A percentile compares a stretch with the other conserved stretches of the same genome.
phyloP scores from a whole-genome alignment of 2,113 vertebrate genomes.

The Noturus placidus region DNA sequence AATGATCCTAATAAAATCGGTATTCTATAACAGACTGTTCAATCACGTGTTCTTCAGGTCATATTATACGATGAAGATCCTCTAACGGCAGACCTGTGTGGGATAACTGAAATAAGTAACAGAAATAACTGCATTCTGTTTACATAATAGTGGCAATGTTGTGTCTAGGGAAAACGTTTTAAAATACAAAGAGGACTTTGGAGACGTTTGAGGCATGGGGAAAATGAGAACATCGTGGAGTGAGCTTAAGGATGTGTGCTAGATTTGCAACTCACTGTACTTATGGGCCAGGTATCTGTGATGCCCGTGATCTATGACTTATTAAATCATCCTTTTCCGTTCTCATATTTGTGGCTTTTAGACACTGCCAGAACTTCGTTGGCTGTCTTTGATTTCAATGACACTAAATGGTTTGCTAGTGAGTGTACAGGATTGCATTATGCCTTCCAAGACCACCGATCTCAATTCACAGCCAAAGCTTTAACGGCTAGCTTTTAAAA shows the following conservation, averaged over 20 bases:
- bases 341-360: not conserved
- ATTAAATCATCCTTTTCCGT: not conserved
- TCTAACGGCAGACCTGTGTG: not conserved
- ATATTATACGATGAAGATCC: not conserved
- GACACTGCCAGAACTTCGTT: not conserved
- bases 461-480: not conserved
- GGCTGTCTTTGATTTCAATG: not conserved
- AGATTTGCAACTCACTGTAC: not conserved
- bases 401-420: not conserved
- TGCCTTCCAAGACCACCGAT: not conserved
- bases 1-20: not conserved
- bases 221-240: not conserved
- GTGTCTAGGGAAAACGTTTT: not conserved
- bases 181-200: not conserved
- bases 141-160: not conserved
- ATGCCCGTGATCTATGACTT: not conserved
- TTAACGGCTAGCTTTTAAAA: not conserved
- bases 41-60: not conserved
- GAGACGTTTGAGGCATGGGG: not conserved
- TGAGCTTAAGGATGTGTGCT: not conserved
- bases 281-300: not conserved
- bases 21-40: not conserved
- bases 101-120: not conserved
- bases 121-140: not conserved
- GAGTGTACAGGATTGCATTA: not conserved